Conservation (phyloP, 2,888 invertebrate species). For the Standfussiana lucernea region DNA sequence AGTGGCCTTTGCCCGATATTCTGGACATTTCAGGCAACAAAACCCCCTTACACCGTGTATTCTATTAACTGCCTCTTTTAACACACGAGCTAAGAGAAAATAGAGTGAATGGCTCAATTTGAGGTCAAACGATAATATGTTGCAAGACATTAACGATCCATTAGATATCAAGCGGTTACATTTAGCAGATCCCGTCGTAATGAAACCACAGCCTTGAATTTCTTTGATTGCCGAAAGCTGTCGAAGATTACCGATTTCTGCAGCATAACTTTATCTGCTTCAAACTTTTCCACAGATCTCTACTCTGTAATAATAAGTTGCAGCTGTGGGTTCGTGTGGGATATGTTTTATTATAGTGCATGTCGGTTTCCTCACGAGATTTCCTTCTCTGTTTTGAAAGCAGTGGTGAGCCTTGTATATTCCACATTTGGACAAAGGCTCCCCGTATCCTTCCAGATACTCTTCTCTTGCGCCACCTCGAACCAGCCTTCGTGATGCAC, state of each 20-base stretch:
- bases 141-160: constrained; percentile 41
- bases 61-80: neutral
- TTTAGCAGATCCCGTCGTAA: constrained; percentile 41
- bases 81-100: neutral
- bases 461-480: neutral
- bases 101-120: neutral
- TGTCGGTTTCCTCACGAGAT: neutral
- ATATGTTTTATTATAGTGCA: neutral
- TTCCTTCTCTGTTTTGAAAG: neutral
- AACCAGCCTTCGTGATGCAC: no score
- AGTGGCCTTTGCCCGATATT: no score
- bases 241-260: constrained; percentile 9
- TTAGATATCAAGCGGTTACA: constrained; percentile 39
- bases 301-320: neutral
- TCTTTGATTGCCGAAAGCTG: constrained; percentile 1
- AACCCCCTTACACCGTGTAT: neutral
- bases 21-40: no score
- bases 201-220: constrained; percentile 33
- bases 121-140: constrained; percentile 23
- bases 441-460: no score
- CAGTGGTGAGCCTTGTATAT: neutral
- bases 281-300: no score
- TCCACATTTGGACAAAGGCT: no score
- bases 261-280: neutral
- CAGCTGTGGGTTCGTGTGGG: neutral